A percentile compares a stretch with the other conserved stretches of the same genome.
phyloP scores from a whole-genome alignment of 35 echinoderm and acorn worm species.

The Nesometra sesokonis region DNA sequence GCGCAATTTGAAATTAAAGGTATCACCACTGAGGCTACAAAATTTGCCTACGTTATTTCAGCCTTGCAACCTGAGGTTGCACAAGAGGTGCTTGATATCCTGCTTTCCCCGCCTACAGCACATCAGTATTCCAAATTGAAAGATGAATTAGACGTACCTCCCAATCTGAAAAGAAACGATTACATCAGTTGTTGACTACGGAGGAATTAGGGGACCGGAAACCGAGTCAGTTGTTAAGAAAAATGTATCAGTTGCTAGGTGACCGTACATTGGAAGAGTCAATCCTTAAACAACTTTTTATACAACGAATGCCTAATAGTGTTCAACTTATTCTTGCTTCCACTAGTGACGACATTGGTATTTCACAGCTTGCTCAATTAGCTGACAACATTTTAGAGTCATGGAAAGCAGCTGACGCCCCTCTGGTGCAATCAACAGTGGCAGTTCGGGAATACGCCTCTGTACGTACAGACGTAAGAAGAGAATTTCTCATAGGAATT shows the following conservation, averaged over 20 bases:
- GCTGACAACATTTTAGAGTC: not conserved
- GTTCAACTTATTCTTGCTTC: not conserved
- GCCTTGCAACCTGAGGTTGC: not conserved
- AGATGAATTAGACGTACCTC: not conserved
- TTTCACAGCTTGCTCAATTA: not conserved
- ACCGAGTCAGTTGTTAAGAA: not conserved
- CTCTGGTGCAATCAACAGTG: too few relatives aligned
- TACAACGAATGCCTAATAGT: not conserved
- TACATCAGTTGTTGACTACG: not conserved
- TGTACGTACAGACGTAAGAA: too few relatives aligned
- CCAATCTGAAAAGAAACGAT: not conserved
- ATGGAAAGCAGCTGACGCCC: too few relatives aligned
- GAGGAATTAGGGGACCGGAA: not conserved
- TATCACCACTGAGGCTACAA: not conserved
- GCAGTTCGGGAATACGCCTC: too few relatives aligned
- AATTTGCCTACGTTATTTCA: not conserved
- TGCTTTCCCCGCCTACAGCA: not conserved
- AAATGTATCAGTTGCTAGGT: not conserved
- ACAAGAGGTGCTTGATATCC: not conserved
- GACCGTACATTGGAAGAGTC: not conserved
- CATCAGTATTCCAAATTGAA: not conserved
- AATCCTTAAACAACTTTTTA: not conserved
- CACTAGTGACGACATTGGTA: not conserved
- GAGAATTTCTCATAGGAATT: too few relatives aligned
- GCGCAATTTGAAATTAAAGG: not conserved